Evolutionary conservation across 2,113 vertebrate genomes (phyloP).

Genomic region (Phyllostomus discolor): DNA sequence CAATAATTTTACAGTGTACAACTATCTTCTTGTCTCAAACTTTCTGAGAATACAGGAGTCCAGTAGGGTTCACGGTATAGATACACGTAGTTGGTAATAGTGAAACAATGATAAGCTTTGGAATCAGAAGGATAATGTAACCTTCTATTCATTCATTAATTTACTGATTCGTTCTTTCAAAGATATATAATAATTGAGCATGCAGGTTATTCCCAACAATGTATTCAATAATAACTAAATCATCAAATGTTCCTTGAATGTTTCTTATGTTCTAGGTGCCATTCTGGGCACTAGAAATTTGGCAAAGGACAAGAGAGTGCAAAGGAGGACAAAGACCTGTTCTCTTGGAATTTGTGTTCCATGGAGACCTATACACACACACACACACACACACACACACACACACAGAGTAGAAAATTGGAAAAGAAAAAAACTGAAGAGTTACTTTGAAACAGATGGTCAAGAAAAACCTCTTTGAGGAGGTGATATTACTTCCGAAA

Average conservation of each 20-base stretch:
- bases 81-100: not conserved
- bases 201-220: not conserved
- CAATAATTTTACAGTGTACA: not conserved
- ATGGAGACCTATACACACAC: not conserved
- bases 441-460: not conserved
- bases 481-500: not conserved
- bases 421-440: not conserved
- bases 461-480: not conserved
- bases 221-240: not conserved
- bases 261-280: not conserved
- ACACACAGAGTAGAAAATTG: not conserved
- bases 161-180: not conserved
- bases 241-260: not conserved
- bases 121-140: not conserved
- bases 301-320: not conserved
- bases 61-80: not conserved
- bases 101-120: not conserved
- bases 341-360: not conserved
- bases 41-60: not conserved
- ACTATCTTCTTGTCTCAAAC: not conserved
- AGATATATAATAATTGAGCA: not conserved
- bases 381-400: not conserved
- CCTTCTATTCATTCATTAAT: not conserved
- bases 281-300: not conserved
- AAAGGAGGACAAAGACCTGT: not conserved